phyloP scores from a whole-genome alignment of 2,888 invertebrate species.

The Resseliella maxima region DNA sequence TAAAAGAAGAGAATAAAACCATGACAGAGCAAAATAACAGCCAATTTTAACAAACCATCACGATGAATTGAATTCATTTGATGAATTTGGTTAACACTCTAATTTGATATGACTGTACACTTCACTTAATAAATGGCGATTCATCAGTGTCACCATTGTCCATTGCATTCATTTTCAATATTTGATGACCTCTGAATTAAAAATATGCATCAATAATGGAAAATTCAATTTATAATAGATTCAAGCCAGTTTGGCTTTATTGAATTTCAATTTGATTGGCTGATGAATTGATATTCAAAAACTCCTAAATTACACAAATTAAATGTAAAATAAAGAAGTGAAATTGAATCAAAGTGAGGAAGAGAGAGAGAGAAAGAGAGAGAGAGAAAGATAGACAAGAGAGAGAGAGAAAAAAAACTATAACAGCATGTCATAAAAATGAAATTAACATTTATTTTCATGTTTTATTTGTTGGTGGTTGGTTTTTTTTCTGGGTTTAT shows the following conservation, averaged over 20 bases:
- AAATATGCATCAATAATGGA: constrained; percentile 3
- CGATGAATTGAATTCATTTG: background rate
- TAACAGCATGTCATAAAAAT: background rate
- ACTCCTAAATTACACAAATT: constrained; percentile 15
- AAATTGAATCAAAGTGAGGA: no score
- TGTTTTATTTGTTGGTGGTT: background rate
- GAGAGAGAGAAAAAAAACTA: no score
- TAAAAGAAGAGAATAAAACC: background rate
- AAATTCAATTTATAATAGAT: background rate
- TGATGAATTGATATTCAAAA: constrained; percentile 30
- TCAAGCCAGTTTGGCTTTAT: background rate
- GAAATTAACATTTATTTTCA: background rate
- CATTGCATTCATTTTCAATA: background rate
- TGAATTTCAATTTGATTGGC: constrained; percentile 44
- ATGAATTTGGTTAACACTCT: background rate
- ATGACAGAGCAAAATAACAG: background rate
- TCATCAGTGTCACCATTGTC: constrained; percentile 5
- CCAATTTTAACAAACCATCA: background rate
- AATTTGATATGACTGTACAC: background rate
- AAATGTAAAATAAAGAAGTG: background rate
- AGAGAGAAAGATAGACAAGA: no score
- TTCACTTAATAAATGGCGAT: background rate
- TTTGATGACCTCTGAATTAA: background rate
- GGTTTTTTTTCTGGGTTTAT: background rate
- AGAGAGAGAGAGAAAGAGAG: no score